These are phyloP conservation scores for Vanacampus margaritifer DNA, from an alignment of 2,113 vertebrate species.

Conservation along the genomic window DNA sequence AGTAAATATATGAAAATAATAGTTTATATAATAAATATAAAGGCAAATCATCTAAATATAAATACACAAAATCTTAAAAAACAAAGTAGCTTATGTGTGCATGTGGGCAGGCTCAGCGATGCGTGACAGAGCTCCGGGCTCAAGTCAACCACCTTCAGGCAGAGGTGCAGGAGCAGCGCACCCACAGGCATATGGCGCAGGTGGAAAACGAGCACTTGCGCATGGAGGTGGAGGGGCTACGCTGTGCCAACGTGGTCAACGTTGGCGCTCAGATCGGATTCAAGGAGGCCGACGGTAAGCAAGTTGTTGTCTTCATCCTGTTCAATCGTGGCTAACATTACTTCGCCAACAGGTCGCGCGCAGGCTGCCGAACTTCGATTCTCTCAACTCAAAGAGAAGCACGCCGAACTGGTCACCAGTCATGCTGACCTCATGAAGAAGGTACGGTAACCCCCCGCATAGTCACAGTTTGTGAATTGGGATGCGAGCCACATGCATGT, in stretches of 20 bases:
- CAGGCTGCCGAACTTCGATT: constrained; percentile 88
- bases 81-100: no score
- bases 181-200: constrained; percentile 82
- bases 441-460: constrained; percentile 59
- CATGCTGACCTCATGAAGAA: constrained; percentile 90
- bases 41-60: no score
- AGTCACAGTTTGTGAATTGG: no score
- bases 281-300: constrained; percentile 87
- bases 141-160: constrained; percentile 84
- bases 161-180: constrained; percentile 85
- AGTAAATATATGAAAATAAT: no score
- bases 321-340: background rate
- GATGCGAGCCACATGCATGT: no score
- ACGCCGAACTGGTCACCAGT: constrained; percentile 88
- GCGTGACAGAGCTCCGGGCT: constrained; percentile 61
- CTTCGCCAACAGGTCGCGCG: constrained; percentile 75
- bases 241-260: constrained; percentile 73
- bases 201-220: constrained; percentile 86
- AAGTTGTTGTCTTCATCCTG: no score
- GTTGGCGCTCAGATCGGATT: constrained; percentile 85
- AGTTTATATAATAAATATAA: no score
- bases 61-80: no score
- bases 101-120: constrained; percentile 76
- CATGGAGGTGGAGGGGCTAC: constrained; percentile 82
- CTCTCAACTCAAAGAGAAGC: constrained; percentile 89